Conservation (phyloP, 2,797 vertebrate species). For the Selene dorsalis region DNA sequence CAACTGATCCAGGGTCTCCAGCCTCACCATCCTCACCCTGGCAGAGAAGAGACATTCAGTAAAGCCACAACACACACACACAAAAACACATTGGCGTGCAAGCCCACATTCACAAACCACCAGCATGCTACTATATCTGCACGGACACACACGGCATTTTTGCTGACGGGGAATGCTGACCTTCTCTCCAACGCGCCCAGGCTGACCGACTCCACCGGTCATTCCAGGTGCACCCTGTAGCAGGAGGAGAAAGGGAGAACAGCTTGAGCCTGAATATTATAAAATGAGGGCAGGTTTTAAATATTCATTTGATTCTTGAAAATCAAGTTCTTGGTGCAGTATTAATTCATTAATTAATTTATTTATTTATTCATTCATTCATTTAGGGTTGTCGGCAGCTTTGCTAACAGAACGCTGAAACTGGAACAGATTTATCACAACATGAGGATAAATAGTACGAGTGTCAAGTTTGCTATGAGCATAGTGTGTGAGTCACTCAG, state of each 20-base stretch:
- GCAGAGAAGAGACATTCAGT: slow-evolving; percentile 26
- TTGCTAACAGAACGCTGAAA: slow-evolving; percentile 57
- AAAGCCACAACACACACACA: slow-evolving; percentile 21
- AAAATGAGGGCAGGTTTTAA: slow-evolving; percentile 59
- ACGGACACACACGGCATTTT: slow-evolving; percentile 4
- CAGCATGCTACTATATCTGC: slow-evolving; percentile 5
- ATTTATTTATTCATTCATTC: not conserved
- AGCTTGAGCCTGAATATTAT: slow-evolving; percentile 41
- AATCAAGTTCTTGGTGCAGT: slow-evolving; percentile 48
- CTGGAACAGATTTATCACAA: slow-evolving; percentile 60
- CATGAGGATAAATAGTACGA: slow-evolving; percentile 47
- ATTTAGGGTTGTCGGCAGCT: slow-evolving; percentile 63
- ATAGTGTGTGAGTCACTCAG: slow-evolving; percentile 53
- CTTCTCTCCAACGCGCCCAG: slow-evolving; percentile 92
- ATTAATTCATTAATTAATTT: slow-evolving; percentile 25
- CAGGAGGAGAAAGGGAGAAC: slow-evolving; percentile 48
- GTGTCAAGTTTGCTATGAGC: slow-evolving; percentile 54
- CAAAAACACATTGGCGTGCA: not conserved
- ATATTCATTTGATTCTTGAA: slow-evolving; percentile 64
- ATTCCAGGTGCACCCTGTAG: slow-evolving; percentile 86
- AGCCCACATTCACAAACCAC: slow-evolving; percentile 1
- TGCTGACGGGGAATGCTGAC: slow-evolving; percentile 76
- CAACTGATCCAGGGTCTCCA: slow-evolving; percentile 87
- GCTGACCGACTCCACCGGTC: slow-evolving; percentile 89
- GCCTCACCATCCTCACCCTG: slow-evolving; percentile 93